Percentiles rank a stretch among this genome's conserved stretches.
These are phyloP conservation scores for Lophotriccus pileatus DNA, from an alignment of 2,797 vertebrate species.

Conservation along the genomic window DNA sequence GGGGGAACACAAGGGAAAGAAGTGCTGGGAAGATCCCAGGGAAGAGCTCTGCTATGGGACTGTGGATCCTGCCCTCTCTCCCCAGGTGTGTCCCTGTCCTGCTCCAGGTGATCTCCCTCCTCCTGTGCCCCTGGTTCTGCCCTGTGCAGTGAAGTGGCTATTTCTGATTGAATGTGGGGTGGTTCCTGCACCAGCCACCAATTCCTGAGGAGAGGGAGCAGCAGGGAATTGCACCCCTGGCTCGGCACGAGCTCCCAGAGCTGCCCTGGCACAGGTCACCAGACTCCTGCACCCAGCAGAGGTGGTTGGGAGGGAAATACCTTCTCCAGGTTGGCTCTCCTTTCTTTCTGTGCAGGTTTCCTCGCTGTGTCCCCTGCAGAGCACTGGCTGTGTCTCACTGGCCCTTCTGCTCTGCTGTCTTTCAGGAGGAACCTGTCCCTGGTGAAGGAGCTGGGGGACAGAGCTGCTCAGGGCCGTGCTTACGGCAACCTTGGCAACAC, in stretches of 20 bases:
- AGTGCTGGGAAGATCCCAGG: neutral
- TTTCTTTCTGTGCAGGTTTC: fast-evolving
- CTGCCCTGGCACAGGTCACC: neutral
- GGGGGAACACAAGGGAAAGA: neutral
- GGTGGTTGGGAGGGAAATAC: neutral
- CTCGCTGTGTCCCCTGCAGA: neutral
- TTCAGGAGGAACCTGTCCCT: conserved; percentile 92
- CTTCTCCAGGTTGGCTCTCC: neutral
- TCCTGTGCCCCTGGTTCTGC: neutral
- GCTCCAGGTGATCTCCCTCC: neutral
- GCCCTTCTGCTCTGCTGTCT: neutral
- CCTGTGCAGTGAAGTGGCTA: fast-evolving
- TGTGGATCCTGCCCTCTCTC: neutral
- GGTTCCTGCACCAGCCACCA: neutral
- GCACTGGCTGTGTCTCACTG: neutral
- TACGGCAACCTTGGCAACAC: conserved; percentile 97
- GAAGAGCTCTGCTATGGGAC: neutral
- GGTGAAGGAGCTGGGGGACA: conserved; percentile 93
- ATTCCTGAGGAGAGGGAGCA: neutral
- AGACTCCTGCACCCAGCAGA: neutral
- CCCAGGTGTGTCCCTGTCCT: neutral
- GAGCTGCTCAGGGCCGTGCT: conserved; percentile 92
- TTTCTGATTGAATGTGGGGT: neutral
- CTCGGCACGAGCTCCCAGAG: neutral
- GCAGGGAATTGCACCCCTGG: neutral